These are phyloP conservation scores for Cryptomyrus ogoouensis DNA, from an alignment of 2,113 vertebrate species.

Conservation along the genomic window DNA sequence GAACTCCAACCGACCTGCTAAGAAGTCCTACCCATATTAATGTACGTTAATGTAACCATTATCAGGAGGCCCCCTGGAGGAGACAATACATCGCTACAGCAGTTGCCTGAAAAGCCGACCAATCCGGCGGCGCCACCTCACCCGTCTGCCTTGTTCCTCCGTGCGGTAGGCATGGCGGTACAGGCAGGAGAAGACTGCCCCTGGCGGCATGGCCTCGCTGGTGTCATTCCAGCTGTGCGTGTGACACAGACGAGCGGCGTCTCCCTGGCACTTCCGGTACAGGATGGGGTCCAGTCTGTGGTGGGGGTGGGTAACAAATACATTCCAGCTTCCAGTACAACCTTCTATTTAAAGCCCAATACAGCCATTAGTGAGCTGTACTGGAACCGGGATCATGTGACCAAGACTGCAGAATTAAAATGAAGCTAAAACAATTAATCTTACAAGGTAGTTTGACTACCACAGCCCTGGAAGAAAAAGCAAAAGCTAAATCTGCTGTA, in stretches of 20 bases:
- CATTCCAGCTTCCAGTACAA: neutral
- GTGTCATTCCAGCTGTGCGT: conserved; percentile 93
- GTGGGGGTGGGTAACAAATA: neutral
- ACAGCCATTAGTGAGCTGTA: neutral
- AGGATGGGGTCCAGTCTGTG: conserved; percentile 82
- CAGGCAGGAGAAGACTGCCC: conserved; percentile 90
- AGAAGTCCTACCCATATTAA: neutral
- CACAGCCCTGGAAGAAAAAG: neutral
- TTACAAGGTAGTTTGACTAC: neutral
- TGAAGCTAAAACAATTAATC: neutral
- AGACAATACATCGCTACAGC: neutral
- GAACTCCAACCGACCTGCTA: neutral
- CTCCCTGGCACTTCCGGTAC: conserved; percentile 90
- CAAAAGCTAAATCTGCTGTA: neutral
- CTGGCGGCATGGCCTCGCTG: conserved; percentile 84
- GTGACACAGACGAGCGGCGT: conserved; percentile 88
- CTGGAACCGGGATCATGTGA: neutral
- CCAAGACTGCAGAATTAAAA: neutral
- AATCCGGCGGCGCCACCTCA: conserved; percentile 46
- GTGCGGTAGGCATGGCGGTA: conserved; percentile 93
- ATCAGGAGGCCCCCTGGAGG: neutral
- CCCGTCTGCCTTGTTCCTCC: conserved; percentile 84
- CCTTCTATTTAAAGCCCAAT: neutral
- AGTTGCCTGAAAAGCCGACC: neutral
- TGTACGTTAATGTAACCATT: neutral